These are phyloP conservation scores for Camelus dromedarius DNA, from an alignment of 2,113 vertebrate species.

Conservation along the genomic window DNA sequence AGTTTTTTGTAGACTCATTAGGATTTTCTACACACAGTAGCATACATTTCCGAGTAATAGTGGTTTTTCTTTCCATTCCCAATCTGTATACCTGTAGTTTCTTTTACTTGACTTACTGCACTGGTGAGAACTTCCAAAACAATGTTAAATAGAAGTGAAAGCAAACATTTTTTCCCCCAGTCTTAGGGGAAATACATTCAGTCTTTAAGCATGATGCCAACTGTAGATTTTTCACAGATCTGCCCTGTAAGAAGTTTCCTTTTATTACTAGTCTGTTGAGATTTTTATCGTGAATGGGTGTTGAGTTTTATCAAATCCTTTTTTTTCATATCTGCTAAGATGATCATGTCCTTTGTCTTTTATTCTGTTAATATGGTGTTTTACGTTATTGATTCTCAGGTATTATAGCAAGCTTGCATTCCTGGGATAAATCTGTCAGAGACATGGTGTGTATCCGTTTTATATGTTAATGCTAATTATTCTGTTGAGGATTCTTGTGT, in stretches of 20 bases:
- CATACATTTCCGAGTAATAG: background rate
- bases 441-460: background rate
- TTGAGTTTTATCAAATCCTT: background rate
- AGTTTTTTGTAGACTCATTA: background rate
- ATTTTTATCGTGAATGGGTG: background rate
- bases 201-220: background rate
- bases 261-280: background rate
- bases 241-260: background rate
- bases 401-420: background rate
- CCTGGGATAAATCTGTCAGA: background rate
- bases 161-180: background rate
- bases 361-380: background rate
- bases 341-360: background rate
- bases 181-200: background rate
- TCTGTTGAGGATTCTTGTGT: background rate
- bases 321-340: background rate
- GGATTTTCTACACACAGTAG: background rate
- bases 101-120: background rate
- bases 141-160: background rate
- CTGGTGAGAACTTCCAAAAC: background rate
- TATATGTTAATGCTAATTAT: background rate
- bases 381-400: background rate
- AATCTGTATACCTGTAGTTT: background rate
- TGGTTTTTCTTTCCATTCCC: background rate
- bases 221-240: background rate